Evolutionary conservation across 2,888 invertebrate genomes (phyloP).

Genomic region (Oxyteleia sp.): DNA sequence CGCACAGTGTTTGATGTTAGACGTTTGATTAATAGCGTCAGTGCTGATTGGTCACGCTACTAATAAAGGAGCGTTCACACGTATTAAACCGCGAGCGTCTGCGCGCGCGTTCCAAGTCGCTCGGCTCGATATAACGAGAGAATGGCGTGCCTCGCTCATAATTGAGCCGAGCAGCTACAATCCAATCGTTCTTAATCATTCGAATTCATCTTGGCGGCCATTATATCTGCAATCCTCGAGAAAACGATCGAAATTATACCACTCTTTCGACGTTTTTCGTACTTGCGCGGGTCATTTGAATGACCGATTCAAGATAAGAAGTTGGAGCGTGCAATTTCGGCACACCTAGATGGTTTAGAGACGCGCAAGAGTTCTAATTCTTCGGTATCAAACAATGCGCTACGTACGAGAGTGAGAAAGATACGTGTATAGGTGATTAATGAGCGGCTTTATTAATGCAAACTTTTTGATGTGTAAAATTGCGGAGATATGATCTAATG

Average conservation of each 20-base stretch:
- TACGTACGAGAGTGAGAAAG: conserved; percentile 36
- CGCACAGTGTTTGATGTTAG: conserved; percentile 79
- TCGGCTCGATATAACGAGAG: conserved; percentile 85
- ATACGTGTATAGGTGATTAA: conserved; percentile 52
- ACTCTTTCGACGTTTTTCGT: conserved; percentile 72
- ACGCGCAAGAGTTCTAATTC: conserved; percentile 30
- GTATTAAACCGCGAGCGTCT: conserved; percentile 84
- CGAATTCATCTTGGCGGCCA: conserved; percentile 83
- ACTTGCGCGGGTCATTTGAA: conserved; percentile 76
- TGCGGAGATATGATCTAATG: conserved; percentile 60
- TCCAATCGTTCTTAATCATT: conserved; percentile 87
- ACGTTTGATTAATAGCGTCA: conserved; percentile 87
- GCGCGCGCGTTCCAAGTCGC: conserved; percentile 75
- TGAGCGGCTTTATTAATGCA: conserved; percentile 67
- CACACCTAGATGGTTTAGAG: neutral
- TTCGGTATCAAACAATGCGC: conserved; percentile 40
- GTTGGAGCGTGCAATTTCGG: conserved; percentile 45
- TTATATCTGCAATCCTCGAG: conserved; percentile 70
- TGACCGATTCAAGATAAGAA: conserved; percentile 32
- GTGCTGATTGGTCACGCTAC: conserved; percentile 87
- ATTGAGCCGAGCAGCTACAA: conserved; percentile 85
- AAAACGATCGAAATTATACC: conserved; percentile 72
- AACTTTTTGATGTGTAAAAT: conserved; percentile 70
- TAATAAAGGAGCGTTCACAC: conserved; percentile 87
- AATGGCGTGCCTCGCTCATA: conserved; percentile 86